Base-by-base conservation (phyloP, 1,140 invertebrate species). In the Drosophila albomicans region DNA sequence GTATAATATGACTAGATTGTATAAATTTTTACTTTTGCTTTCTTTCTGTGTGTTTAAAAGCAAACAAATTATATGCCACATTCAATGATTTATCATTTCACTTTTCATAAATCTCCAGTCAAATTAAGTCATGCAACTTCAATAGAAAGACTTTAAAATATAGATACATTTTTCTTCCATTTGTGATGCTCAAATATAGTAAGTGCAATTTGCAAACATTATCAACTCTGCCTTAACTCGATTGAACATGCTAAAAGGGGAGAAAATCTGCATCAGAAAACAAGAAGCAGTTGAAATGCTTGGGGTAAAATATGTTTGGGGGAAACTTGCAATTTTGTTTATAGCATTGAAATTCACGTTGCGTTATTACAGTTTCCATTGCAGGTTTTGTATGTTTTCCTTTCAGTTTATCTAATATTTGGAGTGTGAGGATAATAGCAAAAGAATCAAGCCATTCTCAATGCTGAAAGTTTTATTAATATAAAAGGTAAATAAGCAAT, bases 341-440 rank as follows among this genome's bases (percentile, higher is more conserved):
- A 51, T 48, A 81, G 72, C 78, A 81, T 81, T 77, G 46, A 61
- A 81, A 73, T 46, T 45, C 73, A 81, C 67, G 75, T 76, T 80
- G 45, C 38, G 59, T 16, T 20, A 10, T 63, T 52, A n/a, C 8
- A 52, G 49, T 30, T 64, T 43, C 5, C 25, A 28, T 30, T 51
- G 28, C 30, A 32, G 30, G 7, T 8, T 38, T n/a, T 62, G 59
- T 5, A 10, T 11, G 30, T 16, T 3, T 25, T 64, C 35, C 11
- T 48, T 13, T 30, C 30, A 61, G n/a, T 43, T 38, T 63, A 57
- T 45, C 16, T 13, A 25, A 28, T 35, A 41, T 43, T 41, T 16
- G 3, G 5, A 52, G 32, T 48, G 15, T 16, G 46, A 35, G 1
- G 8, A 35, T 7, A 62, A 11, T 48, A 32, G 57, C 52, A 57